A percentile compares a stretch with the other conserved stretches of the same genome.
Evolutionary conservation across 2,797 vertebrate genomes (phyloP).

Genomic region (Pseudomugil gertrudae): DNA sequence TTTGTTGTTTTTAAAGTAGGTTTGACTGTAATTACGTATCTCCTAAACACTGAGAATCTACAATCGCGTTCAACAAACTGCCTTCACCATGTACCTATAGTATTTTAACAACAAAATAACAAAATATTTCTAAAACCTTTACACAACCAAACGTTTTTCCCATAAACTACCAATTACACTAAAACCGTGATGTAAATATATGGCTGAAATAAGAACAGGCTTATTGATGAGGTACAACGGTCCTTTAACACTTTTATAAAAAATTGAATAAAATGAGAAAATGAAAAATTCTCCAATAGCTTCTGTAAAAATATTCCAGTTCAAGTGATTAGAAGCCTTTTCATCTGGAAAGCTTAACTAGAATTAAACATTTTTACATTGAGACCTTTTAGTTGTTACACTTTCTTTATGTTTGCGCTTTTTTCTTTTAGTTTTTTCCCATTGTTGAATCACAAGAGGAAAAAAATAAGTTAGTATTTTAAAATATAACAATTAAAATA

Average conservation of each 20-base stretch:
- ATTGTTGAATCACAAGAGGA: neutral
- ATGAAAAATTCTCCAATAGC: neutral
- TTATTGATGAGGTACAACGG: too few relatives aligned
- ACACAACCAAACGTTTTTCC: too few relatives aligned
- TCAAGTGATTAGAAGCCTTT: neutral
- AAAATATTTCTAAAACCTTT: too few relatives aligned
- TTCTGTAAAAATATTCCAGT: neutral
- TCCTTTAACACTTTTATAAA: neutral
- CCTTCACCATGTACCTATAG: too few relatives aligned
- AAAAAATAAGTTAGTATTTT: slow-evolving; percentile 11
- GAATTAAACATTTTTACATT: neutral
- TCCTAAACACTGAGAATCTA: too few relatives aligned
- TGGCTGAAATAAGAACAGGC: too few relatives aligned
- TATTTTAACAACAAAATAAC: neutral
- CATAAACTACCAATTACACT: too few relatives aligned
- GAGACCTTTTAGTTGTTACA: slow-evolving; percentile 8
- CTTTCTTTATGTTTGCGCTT: slow-evolving; percentile 25
- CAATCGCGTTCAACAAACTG: too few relatives aligned
- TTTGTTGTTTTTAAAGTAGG: neutral
- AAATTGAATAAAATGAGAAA: neutral
- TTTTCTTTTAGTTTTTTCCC: neutral
- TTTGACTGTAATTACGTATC: neutral
- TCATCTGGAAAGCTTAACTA: neutral
- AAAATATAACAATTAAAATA: slow-evolving; percentile 16
- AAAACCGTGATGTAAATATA: too few relatives aligned